Percentiles rank a stretch among this genome's conserved stretches.
Conservation (phyloP, 1,140 invertebrate genomes). For the Drosophila lowei region DNA sequence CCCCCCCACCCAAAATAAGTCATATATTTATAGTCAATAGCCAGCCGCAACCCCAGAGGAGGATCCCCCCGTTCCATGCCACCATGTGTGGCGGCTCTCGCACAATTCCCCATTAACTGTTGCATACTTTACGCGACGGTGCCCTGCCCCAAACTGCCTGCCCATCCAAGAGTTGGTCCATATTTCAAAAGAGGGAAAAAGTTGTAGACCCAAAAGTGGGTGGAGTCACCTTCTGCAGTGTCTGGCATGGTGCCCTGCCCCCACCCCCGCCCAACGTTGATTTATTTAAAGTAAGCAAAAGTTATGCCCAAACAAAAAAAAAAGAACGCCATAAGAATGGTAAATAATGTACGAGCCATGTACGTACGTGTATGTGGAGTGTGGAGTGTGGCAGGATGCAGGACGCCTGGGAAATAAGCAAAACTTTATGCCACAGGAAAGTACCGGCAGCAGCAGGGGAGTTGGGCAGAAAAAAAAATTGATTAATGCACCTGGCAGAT, state of each 20-base stretch:
- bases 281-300: conserved; percentile 77
- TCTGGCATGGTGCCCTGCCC: too few relatives aligned
- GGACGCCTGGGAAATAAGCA: conserved; percentile 61
- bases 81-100: conserved; percentile 2
- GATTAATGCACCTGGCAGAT: conserved; percentile 67
- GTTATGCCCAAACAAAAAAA: conserved; percentile 50
- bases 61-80: too few relatives aligned
- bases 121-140: conserved; percentile 61
- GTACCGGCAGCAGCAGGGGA: neutral
- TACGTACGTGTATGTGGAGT: conserved; percentile 4
- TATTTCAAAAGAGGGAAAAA: conserved; percentile 60
- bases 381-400: neutral
- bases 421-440: conserved; percentile 50
- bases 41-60: too few relatives aligned
- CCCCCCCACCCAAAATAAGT: too few relatives aligned
- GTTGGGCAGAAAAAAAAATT: conserved; percentile 40
- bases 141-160: conserved; percentile 11
- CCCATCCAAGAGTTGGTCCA: conserved; percentile 37
- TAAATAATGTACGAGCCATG: conserved; percentile 59
- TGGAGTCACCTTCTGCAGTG: conserved; percentile 18
- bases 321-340: conserved; percentile 59
- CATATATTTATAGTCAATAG: too few relatives aligned
- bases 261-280: conserved; percentile 49
- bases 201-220: conserved; percentile 51
- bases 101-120: conserved; percentile 55